Evolutionary conservation across 2,888 invertebrate genomes (phyloP).

Genomic region (Eilema caniola): DNA sequence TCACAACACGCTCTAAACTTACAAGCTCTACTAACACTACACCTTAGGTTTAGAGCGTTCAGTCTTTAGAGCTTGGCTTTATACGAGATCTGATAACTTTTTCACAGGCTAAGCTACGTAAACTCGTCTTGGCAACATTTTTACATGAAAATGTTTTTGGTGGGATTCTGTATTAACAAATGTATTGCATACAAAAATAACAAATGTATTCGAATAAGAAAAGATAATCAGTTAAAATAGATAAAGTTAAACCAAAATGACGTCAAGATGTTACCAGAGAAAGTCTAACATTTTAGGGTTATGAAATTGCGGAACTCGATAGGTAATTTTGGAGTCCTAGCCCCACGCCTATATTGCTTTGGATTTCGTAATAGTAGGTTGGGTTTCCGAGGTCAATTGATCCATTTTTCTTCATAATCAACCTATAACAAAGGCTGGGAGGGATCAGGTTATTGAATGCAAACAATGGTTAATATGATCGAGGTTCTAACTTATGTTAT

Average conservation of each 20-base stretch:
- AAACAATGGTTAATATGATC: constrained; percentile 19
- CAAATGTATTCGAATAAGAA: too few relatives aligned
- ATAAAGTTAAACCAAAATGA: background rate
- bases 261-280: background rate
- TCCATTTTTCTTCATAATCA: constrained; percentile 16
- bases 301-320: background rate
- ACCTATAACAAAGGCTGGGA: constrained; percentile 16
- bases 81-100: too few relatives aligned
- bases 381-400: constrained; percentile 8
- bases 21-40: too few relatives aligned
- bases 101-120: too few relatives aligned
- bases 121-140: too few relatives aligned
- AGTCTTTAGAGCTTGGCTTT: too few relatives aligned
- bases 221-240: background rate
- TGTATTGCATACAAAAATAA: too few relatives aligned
- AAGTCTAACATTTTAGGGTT: background rate
- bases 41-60: too few relatives aligned
- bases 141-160: too few relatives aligned
- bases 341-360: constrained; percentile 1
- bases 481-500: constrained; percentile 8
- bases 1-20: too few relatives aligned
- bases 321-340: background rate
- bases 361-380: background rate
- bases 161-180: too few relatives aligned
- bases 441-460: constrained; percentile 24